Evolutionary conservation across 2,797 vertebrate genomes (phyloP).

Genomic region (Cercopithecus neglectus): DNA sequence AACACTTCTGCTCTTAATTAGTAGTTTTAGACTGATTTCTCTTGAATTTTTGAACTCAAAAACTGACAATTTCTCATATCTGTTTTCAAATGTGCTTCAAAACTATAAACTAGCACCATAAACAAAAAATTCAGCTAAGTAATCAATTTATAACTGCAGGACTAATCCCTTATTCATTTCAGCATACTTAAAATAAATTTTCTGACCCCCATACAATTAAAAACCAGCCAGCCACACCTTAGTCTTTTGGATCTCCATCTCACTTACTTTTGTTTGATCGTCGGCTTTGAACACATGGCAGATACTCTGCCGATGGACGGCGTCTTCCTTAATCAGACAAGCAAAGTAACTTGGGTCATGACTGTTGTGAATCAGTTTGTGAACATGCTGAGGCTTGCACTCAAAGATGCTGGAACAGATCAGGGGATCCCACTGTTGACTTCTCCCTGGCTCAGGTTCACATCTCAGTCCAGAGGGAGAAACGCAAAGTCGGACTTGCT

Average conservation of each 20-base stretch:
- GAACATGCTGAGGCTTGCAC: conserved; percentile 90
- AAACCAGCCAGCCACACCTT: background rate
- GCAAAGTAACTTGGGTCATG: conserved; percentile 94
- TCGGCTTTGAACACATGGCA: conserved; percentile 95
- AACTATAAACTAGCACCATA: background rate
- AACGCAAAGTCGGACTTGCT: conserved; percentile 86
- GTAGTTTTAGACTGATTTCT: background rate
- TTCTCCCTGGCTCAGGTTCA: conserved; percentile 83
- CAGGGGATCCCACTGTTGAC: conserved; percentile 91
- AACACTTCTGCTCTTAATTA: background rate
- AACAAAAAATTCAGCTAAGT: background rate
- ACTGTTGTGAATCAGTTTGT: conserved; percentile 96
- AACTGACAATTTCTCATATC: background rate
- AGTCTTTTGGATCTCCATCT: background rate
- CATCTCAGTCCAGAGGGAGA: conserved; percentile 88
- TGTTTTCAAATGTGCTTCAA: background rate
- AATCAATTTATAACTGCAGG: background rate
- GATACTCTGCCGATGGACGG: conserved; percentile 81
- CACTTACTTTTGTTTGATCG: conserved; percentile 90
- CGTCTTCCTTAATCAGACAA: conserved; percentile 88
- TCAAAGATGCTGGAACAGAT: conserved; percentile 91
- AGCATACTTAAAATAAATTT: background rate
- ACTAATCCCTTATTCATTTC: background rate
- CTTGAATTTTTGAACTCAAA: background rate
- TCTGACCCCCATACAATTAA: background rate